These are phyloP conservation scores for Coilia nasus DNA, from an alignment of 2,797 vertebrate genomes.

Conservation along the genomic window DNA sequence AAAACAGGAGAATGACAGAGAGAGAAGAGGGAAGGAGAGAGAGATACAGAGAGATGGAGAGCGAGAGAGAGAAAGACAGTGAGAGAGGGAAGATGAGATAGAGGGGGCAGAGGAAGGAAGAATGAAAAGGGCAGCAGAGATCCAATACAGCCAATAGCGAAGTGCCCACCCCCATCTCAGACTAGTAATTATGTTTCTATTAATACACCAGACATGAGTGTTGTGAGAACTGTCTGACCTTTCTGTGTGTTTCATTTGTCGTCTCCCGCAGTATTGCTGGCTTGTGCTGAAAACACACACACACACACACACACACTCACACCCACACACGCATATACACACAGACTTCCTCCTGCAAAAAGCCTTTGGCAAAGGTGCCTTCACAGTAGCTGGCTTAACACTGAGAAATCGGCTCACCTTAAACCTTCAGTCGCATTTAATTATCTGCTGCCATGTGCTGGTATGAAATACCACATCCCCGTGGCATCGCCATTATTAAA, in stretches of 20 bases:
- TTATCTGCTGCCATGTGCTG: neutral
- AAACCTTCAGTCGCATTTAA: neutral
- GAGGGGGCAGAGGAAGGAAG: neutral
- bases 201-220: conserved; percentile 38
- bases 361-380: neutral
- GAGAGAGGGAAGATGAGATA: neutral
- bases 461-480: neutral
- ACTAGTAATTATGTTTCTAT: conserved; percentile 46
- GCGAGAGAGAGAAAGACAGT: neutral
- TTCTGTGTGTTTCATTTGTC: conserved; percentile 35
- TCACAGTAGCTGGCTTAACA: neutral
- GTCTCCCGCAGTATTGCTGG: conserved; percentile 16
- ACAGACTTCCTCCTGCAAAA: neutral
- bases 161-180: conserved; percentile 24
- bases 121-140: neutral
- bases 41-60: neutral
- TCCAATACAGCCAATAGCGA: conserved; percentile 19
- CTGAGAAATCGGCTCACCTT: neutral
- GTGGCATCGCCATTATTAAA: neutral
- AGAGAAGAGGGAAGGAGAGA: neutral
- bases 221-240: conserved; percentile 41
- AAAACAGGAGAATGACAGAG: neutral
- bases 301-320: neutral
- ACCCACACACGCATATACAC: too few relatives aligned
- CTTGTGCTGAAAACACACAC: conserved; percentile 29